These are phyloP conservation scores for Spheniscus humboldti DNA, from an alignment of 2,797 vertebrate species.

Conservation along the genomic window DNA sequence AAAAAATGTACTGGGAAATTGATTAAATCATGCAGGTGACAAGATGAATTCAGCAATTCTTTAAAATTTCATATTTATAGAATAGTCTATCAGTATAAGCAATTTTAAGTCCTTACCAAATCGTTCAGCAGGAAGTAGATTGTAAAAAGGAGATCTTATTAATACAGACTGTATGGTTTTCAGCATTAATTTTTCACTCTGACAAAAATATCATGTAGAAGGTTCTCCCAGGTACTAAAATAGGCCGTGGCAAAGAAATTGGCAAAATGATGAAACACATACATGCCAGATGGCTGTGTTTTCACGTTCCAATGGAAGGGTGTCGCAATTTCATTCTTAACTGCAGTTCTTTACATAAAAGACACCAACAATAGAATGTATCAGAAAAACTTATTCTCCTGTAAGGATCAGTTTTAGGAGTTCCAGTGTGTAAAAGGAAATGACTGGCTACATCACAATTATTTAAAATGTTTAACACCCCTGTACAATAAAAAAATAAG, in stretches of 20 bases:
- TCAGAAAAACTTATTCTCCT: neutral
- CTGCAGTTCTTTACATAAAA: slow-evolving; percentile 28
- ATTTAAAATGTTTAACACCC: neutral
- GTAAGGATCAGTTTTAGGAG: neutral
- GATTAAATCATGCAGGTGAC: neutral
- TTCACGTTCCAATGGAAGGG: neutral
- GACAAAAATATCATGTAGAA: slow-evolving; percentile 9
- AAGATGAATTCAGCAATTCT: neutral
- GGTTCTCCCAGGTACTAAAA: slow-evolving; percentile 30
- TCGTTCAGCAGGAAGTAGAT: neutral
- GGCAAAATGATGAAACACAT: neutral
- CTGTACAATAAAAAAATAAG: neutral
- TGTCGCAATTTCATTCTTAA: slow-evolving; percentile 11
- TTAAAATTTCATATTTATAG: neutral
- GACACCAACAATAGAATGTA: neutral
- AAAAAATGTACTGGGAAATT: neutral
- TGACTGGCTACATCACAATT: neutral
- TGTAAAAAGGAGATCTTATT: neutral
- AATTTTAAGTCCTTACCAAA: neutral
- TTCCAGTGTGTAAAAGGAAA: neutral
- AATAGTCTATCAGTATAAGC: neutral
- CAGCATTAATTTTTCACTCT: neutral
- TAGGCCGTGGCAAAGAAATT: slow-evolving; percentile 8
- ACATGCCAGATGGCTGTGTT: slow-evolving; percentile 33
- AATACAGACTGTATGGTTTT: neutral